phyloP scores from a whole-genome alignment of 2,797 vertebrate species.

The Rhinoraja longicauda region DNA sequence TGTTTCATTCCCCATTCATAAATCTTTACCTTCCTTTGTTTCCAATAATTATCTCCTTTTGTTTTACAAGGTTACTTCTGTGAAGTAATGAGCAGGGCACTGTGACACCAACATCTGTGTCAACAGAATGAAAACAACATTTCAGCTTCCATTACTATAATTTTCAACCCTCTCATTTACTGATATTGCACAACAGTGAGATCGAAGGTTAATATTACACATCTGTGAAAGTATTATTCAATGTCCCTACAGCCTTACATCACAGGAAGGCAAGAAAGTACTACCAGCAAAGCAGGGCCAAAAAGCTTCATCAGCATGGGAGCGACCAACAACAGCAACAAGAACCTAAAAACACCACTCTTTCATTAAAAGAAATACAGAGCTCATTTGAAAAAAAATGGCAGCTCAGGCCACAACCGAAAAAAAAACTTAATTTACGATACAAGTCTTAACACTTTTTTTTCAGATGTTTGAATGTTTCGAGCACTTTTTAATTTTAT shows the following conservation, averaged over 20 bases:
- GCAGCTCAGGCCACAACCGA: neutral
- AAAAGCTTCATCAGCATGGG: neutral
- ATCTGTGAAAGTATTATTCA: conserved; percentile 21
- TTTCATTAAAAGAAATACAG: neutral
- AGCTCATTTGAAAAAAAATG: neutral
- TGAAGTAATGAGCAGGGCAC: neutral
- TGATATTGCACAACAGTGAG: neutral
- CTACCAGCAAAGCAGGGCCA: neutral
- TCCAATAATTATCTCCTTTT: neutral
- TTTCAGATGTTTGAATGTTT: neutral
- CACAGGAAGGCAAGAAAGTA: neutral
- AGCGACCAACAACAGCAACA: neutral
- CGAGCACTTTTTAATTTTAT: neutral
- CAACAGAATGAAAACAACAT: conserved; percentile 1
- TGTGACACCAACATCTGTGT: neutral
- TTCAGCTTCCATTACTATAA: neutral
- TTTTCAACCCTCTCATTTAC: neutral
- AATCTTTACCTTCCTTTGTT: neutral
- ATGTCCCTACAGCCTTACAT: neutral
- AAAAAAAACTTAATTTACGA: neutral
- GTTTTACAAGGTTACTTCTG: neutral
- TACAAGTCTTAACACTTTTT: no score
- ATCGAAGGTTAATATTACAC: conserved; percentile 30
- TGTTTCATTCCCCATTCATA: neutral
- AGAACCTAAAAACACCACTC: neutral